Percentiles rank a stretch among this genome's conserved stretches.
phyloP scores from a whole-genome alignment of 2,113 vertebrate species.

The Chauna torquata region DNA sequence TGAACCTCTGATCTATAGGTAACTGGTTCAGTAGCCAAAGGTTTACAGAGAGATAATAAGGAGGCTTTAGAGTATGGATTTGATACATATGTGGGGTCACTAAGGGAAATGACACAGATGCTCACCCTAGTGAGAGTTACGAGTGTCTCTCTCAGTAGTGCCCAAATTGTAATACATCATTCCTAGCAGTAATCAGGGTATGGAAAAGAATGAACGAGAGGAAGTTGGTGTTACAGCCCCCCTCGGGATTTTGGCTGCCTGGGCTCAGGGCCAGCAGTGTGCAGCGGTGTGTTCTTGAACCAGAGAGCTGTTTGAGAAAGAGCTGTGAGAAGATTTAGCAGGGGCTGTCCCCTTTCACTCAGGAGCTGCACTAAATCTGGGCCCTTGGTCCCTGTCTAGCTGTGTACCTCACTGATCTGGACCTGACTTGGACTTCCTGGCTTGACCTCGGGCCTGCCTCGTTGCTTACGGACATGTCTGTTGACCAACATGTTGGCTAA shows the following conservation, averaged over 20 bases:
- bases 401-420: rapidly evolving
- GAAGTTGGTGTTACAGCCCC: neutral
- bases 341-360: neutral
- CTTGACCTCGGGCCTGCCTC: neutral
- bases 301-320: neutral
- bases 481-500: rapidly evolving
- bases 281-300: neutral
- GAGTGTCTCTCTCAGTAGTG: neutral
- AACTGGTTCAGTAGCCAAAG: neutral
- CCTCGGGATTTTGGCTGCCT: neutral
- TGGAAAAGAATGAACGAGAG: neutral
- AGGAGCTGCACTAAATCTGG: neutral
- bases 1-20: neutral
- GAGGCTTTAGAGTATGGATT: neutral
- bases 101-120: neutral
- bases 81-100: neutral
- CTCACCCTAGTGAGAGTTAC: neutral
- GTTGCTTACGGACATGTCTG: neutral
- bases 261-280: neutral
- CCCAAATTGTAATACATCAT: neutral
- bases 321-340: neutral
- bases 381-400: neutral
- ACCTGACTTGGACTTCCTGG: neutral
- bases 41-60: neutral
- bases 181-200: neutral